A percentile compares a stretch with the other conserved stretches of the same genome.
Conservation (phyloP, 2,113 vertebrate genomes). For the Xiphias gladius region DNA sequence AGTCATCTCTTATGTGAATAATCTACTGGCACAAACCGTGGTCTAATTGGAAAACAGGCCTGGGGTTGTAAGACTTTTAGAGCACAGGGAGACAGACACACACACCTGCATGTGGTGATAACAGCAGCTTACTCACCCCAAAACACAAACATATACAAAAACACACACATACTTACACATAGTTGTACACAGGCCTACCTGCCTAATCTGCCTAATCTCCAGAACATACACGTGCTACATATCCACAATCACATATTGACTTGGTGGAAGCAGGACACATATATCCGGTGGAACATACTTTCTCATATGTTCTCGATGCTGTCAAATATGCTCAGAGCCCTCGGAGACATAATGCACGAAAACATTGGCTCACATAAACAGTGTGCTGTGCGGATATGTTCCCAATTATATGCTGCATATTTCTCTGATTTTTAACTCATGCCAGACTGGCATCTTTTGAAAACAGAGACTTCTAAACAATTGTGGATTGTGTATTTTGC, state of each 20-base stretch:
- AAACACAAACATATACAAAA: conserved; percentile 39
- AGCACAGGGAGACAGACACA: conserved; percentile 20
- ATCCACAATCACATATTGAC: neutral
- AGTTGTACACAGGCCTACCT: conserved; percentile 26
- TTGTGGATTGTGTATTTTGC: conserved; percentile 63
- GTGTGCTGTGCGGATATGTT: conserved; percentile 66
- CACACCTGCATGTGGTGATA: conserved; percentile 11
- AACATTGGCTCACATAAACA: conserved; percentile 75
- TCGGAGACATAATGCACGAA: conserved; percentile 72
- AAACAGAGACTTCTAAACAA: conserved; percentile 65
- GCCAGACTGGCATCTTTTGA: conserved; percentile 72
- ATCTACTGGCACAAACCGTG: conserved; percentile 32
- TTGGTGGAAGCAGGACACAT: conserved; percentile 28
- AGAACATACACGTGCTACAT: conserved; percentile 12
- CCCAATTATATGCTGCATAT: conserved; percentile 77
- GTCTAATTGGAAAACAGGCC: conserved; percentile 34
- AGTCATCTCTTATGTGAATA: neutral
- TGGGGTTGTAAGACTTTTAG: conserved; percentile 8
- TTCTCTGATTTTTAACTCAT: conserved; percentile 76
- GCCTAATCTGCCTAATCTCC: conserved; percentile 48
- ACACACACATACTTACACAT: conserved; percentile 3
- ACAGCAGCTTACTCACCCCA: conserved; percentile 3
- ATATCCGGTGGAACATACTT: conserved; percentile 55
- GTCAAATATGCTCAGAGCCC: conserved; percentile 70
- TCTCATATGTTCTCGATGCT: conserved; percentile 66